phyloP scores from a whole-genome alignment of 2,888 invertebrate species.

The Laothoe populi region DNA sequence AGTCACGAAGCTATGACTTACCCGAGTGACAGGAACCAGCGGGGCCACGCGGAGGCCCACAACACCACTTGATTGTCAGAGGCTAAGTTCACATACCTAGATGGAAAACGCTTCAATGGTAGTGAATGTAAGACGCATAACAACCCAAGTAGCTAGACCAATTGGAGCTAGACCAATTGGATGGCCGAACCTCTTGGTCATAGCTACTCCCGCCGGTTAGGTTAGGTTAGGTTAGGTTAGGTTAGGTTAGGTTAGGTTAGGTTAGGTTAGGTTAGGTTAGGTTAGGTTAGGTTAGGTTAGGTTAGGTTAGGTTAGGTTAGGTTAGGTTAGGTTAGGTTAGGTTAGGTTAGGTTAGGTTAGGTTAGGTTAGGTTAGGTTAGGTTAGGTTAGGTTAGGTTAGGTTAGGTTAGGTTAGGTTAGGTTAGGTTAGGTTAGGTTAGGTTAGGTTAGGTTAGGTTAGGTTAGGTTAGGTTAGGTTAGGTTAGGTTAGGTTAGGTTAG shows the following conservation, averaged over 20 bases:
- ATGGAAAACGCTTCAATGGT: no score
- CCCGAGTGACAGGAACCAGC: no score
- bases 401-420: conserved; percentile 39
- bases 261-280: conserved; percentile 13
- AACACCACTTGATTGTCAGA: no score
- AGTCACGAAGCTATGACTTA: no score
- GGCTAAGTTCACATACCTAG: no score
- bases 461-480: conserved; percentile 39
- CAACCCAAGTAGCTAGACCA: no score
- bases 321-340: conserved; percentile 36
- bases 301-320: conserved; percentile 34
- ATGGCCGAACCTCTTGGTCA: no score
- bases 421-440: conserved; percentile 37
- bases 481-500: conserved; percentile 38
- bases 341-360: conserved; percentile 37
- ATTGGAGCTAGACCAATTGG: no score
- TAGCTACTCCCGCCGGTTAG: no score
- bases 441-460: conserved; percentile 40
- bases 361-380: conserved; percentile 36
- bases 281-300: background rate
- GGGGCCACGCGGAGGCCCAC: no score
- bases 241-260: conserved; percentile 1
- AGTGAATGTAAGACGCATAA: no score
- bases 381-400: conserved; percentile 38
- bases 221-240: background rate